Evolutionary conservation across 2,113 vertebrate species (phyloP).

Genomic region (Gymnobelideus leadbeateri): DNA sequence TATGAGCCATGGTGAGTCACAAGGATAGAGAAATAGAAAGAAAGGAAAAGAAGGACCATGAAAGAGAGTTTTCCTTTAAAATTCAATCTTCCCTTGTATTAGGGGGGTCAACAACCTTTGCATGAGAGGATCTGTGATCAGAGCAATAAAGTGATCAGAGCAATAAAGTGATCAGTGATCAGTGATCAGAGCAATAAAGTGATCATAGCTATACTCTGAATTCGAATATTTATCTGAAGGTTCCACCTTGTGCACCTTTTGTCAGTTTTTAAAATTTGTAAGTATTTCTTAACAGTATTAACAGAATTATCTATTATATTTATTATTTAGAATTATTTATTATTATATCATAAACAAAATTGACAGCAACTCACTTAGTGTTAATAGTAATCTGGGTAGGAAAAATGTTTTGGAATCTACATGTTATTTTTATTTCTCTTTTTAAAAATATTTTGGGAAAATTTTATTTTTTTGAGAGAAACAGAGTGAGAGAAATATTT

Average conservation of each 20-base stretch:
- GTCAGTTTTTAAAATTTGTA: not conserved
- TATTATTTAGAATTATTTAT: not conserved
- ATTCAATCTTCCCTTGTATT: not conserved
- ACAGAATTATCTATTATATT: no score
- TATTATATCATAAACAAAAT: not conserved
- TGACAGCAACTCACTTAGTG: not conserved
- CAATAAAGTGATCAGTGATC: not conserved
- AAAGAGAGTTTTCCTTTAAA: conserved; percentile 24
- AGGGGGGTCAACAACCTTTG: not conserved
- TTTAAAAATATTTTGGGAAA: not conserved
- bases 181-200: not conserved
- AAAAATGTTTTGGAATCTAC: not conserved
- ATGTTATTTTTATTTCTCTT: not conserved
- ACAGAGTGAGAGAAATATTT: not conserved
- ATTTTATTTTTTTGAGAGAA: not conserved
- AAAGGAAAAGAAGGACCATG: not conserved
- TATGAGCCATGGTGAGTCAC: not conserved
- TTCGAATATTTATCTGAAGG: not conserved
- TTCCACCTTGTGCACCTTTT: not conserved
- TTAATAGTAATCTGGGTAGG: not conserved
- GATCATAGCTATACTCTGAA: not conserved
- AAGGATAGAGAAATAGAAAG: not conserved
- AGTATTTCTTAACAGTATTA: no score
- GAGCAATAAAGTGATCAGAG: not conserved
- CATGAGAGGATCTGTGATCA: no score